Base-by-base conservation (phyloP, 2,113 vertebrate species). In the Galemys pyrenaicus region DNA sequence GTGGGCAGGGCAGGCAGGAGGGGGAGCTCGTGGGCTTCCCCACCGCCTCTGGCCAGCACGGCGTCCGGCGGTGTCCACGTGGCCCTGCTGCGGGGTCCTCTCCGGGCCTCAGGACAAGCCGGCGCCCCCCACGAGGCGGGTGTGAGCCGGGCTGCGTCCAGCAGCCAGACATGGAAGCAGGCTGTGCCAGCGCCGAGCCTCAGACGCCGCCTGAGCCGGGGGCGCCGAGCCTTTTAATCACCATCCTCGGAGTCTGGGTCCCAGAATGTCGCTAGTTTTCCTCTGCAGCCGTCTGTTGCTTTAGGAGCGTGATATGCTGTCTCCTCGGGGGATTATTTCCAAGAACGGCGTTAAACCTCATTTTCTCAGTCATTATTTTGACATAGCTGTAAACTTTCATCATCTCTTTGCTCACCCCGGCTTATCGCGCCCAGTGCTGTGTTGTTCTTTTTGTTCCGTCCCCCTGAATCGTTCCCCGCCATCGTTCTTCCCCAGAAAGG, bases 311-410 rank as follows among this genome's bases (percentile, higher is more conserved):
- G 49, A 49, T 68, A 77, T 92, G 80, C 95, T 78, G 39, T 73
- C 90, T 92, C 20, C 89, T 49, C 37, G 87, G 83, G 92, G 83
- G 93, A 62, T 93, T 85, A 84, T 92, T 84, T 77, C 94, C 67
- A 73, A 82, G 92, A 85, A 58, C 19, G 1, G 30, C 88, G 73
- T 89, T 60, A 67, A 81, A 20, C 62, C 81, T 96, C 92, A 68
- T 93, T 89, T 94, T 91, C 94, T 70, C 94, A 68, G 91, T 49
- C 67, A 90, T 94, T 73, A 56, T 89, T 84, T 87, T 88, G 91
- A 87, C 46, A 62, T 60, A n/a, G n/a, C 84, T 74, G 87, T 83
- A 79, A 70, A 64, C 89, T 74, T 89, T 91, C 82, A 91, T 79
- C 35, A 77, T 77, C 95, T 84, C 12, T 75, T 46, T 80, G 54